Conservation (phyloP, 2,797 vertebrate species). For the Sebastes flavidus region DNA sequence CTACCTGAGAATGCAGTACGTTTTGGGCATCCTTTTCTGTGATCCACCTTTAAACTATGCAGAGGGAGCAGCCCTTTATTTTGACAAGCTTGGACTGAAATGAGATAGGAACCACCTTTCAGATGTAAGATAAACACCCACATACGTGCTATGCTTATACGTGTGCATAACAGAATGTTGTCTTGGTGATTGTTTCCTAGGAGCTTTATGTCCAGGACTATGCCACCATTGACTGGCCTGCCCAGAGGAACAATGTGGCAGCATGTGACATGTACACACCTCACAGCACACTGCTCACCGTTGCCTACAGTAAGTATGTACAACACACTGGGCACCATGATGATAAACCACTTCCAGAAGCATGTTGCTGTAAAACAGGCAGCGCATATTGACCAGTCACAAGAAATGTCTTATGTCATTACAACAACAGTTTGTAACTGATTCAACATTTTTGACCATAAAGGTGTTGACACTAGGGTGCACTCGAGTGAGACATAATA, state of each 20-base stretch:
- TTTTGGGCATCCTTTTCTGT: not conserved
- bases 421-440: not conserved
- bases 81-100: not conserved
- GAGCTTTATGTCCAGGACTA: slow-evolving; percentile 95
- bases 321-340: not conserved
- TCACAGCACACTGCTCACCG: slow-evolving; percentile 88
- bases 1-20: not conserved
- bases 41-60: not conserved
- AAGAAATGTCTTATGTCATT: not conserved
- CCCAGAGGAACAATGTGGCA: slow-evolving; percentile 91
- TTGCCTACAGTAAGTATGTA: slow-evolving; percentile 66
- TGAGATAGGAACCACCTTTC: not conserved
- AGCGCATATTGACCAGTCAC: no score
- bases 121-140: not conserved
- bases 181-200: slow-evolving; percentile 64
- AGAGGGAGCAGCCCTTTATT: not conserved
- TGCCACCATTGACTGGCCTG: slow-evolving; percentile 87
- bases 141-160: not conserved
- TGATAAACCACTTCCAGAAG: not conserved
- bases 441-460: not conserved
- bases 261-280: slow-evolving; percentile 90
- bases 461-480: not conserved
- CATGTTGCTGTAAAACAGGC: not conserved
- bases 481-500: not conserved
- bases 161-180: not conserved